Percentiles rank a stretch among this genome's conserved stretches.
These are phyloP conservation scores for Phania funesta DNA, from an alignment of 2,888 invertebrate genomes.

Conservation along the genomic window DNA sequence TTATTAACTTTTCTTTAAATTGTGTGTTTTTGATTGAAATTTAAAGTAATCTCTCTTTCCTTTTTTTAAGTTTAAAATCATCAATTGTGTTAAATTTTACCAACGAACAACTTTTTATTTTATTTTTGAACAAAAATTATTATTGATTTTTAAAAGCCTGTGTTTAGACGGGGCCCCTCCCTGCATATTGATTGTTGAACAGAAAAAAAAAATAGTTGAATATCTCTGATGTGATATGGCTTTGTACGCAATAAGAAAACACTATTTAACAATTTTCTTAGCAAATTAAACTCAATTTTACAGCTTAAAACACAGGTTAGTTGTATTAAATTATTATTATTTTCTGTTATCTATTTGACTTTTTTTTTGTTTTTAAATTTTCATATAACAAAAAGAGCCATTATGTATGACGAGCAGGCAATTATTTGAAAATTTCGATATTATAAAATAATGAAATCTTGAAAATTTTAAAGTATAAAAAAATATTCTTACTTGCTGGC, in stretches of 20 bases:
- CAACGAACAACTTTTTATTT: slow-evolving; percentile 46
- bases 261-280: slow-evolving; percentile 40
- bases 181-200: slow-evolving; percentile 41
- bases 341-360: slow-evolving; percentile 29
- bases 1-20: slow-evolving; percentile 22
- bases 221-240: slow-evolving; percentile 56
- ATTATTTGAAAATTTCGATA: background rate
- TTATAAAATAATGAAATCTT: too few species aligned
- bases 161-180: slow-evolving; percentile 44
- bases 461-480: too few species aligned
- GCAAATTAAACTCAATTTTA: slow-evolving; percentile 50
- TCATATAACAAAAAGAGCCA: slow-evolving; percentile 16
- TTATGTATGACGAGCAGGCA: background rate
- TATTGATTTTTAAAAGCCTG: slow-evolving; percentile 27
- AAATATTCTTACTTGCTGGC: too few species aligned
- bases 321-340: slow-evolving; percentile 58
- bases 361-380: slow-evolving; percentile 19
- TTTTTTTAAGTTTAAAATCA: slow-evolving; percentile 23
- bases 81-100: slow-evolving; percentile 52
- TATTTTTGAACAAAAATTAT: background rate
- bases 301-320: slow-evolving; percentile 69
- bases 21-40: slow-evolving; percentile 36
- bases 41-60: slow-evolving; percentile 51
- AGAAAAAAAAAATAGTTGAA: slow-evolving; percentile 25
- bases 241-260: slow-evolving; percentile 51